Conservation (phyloP, 2,888 invertebrate genomes). For the Lepas anatifera region DNA sequence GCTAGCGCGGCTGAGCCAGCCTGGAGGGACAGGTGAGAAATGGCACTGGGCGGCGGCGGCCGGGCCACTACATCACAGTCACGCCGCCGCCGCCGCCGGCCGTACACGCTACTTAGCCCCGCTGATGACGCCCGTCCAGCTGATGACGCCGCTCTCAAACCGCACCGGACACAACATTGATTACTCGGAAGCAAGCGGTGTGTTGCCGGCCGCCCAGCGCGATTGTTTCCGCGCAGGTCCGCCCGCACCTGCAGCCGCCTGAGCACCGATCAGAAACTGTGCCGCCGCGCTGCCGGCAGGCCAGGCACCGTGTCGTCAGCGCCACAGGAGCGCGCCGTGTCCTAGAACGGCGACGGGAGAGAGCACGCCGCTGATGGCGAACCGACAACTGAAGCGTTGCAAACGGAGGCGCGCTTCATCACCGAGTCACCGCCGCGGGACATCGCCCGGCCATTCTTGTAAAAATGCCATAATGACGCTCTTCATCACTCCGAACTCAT, state of each 20-base stretch:
- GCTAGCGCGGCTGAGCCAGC: neutral
- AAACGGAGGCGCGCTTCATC: neutral
- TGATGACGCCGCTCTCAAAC: neutral
- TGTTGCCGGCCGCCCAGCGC: neutral
- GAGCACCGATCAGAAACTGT: neutral
- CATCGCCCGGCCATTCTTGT: neutral
- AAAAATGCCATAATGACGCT: conserved; percentile 3
- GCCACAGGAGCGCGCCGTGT: neutral
- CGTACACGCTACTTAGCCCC: neutral
- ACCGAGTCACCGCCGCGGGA: neutral
- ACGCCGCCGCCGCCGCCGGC: neutral
- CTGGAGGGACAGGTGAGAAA: neutral
- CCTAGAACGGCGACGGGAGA: neutral
- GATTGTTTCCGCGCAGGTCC: neutral
- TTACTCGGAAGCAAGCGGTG: too few relatives aligned
- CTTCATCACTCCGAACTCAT: neutral
- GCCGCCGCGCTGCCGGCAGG: neutral
- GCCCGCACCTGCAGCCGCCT: neutral
- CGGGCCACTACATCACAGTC: neutral
- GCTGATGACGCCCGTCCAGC: neutral
- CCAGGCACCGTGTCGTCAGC: neutral
- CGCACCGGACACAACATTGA: neutral
- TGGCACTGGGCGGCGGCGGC: neutral
- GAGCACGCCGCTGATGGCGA: too few relatives aligned
- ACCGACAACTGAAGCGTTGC: neutral